Evolutionary conservation across 2,888 invertebrate species (phyloP).

Genomic region (Andricus curvator): DNA sequence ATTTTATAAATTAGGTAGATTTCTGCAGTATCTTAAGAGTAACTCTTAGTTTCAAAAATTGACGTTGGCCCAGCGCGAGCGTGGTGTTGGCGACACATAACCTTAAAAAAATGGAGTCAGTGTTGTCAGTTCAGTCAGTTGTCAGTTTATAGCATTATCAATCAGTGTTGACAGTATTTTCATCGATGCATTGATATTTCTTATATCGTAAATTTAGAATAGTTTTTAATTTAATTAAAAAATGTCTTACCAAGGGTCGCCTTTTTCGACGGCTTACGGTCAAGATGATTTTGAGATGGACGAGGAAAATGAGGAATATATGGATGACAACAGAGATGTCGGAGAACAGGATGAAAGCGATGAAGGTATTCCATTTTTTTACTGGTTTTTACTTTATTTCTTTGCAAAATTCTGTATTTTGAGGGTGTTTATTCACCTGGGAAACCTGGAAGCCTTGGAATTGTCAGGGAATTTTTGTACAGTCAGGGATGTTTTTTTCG

Average conservation of each 20-base stretch:
- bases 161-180: not conserved
- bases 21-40: too few species aligned
- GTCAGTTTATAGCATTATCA: not conserved
- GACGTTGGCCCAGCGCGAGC: too few species aligned
- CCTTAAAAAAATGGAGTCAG: too few species aligned
- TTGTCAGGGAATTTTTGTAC: too few species aligned
- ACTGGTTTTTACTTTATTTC: conserved; percentile 48
- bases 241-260: conserved; percentile 82
- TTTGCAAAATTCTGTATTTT: conserved; percentile 19
- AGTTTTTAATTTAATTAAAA: conserved; percentile 1
- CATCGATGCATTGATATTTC: not conserved
- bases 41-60: too few species aligned
- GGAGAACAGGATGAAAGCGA: conserved; percentile 83
- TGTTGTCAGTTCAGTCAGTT: too few species aligned
- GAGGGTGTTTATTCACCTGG: too few species aligned
- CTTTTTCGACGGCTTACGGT: conserved; percentile 83
- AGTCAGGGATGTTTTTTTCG: too few species aligned
- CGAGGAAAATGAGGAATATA: conserved; percentile 85
- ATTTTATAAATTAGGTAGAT: too few species aligned
- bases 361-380: conserved; percentile 78
- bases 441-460: too few species aligned
- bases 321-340: conserved; percentile 84
- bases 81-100: too few species aligned
- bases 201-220: not conserved
- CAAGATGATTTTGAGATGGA: conserved; percentile 87